Conservation (phyloP, 2,797 vertebrate species). For the Falco biarmicus region DNA sequence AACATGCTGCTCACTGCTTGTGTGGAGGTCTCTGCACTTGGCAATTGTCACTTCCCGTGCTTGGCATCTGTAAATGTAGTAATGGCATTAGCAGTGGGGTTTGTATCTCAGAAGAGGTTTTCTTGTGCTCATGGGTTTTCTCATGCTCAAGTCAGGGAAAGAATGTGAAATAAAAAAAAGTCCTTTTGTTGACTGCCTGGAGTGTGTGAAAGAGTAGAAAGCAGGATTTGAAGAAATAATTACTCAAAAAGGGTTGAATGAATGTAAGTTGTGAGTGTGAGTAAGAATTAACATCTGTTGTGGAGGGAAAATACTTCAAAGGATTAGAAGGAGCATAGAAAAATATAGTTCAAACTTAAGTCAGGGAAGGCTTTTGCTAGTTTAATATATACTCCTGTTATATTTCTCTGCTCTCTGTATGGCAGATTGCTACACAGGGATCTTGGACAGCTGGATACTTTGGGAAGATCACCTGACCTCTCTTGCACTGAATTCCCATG, state of each 20-base stretch:
- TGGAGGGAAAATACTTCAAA: not conserved
- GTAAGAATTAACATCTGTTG: not conserved
- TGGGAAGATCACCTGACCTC: accelerated
- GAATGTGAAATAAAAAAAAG: not conserved
- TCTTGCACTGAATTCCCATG: accelerated
- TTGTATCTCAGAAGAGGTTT: not conserved
- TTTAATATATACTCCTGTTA: not conserved
- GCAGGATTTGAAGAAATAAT: not conserved
- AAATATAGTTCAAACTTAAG: not conserved
- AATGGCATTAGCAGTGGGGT: not conserved
- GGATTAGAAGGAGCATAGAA: not conserved
- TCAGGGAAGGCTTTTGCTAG: not conserved
- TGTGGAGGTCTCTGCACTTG: not conserved
- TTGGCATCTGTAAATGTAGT: not conserved
- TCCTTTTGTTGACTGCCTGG: not conserved
- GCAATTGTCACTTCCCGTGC: not conserved
- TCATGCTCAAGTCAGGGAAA: not conserved
- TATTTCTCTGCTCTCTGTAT: not conserved
- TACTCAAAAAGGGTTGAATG: not conserved
- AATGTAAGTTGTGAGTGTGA: not conserved
- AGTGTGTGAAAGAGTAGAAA: not conserved
- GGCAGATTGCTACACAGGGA: not conserved
- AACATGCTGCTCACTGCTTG: not conserved
- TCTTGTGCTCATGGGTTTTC: not conserved
- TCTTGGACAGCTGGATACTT: not conserved